Conservation (phyloP, 2,888 invertebrate species). For the Pharmacophagus antenor region DNA sequence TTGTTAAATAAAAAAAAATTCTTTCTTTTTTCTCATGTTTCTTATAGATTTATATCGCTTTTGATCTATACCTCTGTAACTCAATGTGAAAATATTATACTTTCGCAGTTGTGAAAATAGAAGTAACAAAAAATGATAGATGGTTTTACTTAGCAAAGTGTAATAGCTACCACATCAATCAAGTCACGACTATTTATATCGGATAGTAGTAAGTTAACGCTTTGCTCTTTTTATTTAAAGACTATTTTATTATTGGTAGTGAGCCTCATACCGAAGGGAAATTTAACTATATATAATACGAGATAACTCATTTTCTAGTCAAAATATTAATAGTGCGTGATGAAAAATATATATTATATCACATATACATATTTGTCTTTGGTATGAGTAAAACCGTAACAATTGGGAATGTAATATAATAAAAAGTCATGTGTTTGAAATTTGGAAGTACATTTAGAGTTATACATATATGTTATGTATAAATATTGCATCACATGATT, state of each 20-base stretch:
- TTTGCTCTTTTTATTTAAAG: not conserved
- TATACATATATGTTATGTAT: not conserved
- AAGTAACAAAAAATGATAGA: constrained; percentile 1
- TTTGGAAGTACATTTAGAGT: not conserved
- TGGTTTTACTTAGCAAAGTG: constrained; percentile 4
- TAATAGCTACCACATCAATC: constrained; percentile 5
- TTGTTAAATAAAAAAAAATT: no score
- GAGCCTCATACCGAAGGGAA: not conserved
- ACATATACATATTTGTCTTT: no score
- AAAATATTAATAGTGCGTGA: not conserved
- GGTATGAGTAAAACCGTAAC: no score
- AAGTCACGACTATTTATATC: constrained; percentile 1
- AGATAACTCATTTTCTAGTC: no score
- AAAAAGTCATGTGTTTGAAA: not conserved
- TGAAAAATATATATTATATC: not conserved
- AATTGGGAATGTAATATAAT: not conserved
- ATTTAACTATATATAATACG: no score
- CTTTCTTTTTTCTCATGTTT: no score
- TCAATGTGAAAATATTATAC: not conserved
- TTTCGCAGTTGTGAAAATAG: not conserved
- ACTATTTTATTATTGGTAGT: not conserved
- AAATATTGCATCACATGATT: no score
- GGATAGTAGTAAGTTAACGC: not conserved
- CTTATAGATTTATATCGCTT: no score
- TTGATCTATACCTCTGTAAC: not conserved